Evolutionary conservation across 1,140 invertebrate species (phyloP).

Genomic region (Sarcophaga bullata): DNA sequence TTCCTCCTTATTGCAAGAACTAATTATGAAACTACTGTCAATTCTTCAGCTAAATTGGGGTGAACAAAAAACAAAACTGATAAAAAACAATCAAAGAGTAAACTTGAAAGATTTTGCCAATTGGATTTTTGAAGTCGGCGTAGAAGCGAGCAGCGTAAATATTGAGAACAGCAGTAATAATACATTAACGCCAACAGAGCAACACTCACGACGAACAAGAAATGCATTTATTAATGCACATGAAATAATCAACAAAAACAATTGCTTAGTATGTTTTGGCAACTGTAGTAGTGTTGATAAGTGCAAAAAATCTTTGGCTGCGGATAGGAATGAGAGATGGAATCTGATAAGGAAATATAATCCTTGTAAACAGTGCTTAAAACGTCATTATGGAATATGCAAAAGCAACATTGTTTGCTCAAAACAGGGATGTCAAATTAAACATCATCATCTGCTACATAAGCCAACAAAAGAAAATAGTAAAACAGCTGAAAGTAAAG

Average conservation of each 20-base stretch:
- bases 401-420: neutral
- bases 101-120: neutral
- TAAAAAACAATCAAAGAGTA: neutral
- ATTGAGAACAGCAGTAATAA: neutral
- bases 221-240: neutral
- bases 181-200: neutral
- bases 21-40: neutral
- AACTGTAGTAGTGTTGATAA: neutral
- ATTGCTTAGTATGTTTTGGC: neutral
- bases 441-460: neutral
- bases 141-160: slow-evolving; percentile 7
- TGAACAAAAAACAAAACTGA: neutral
- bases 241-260: neutral
- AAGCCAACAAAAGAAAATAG: neutral
- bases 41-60: neutral
- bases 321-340: slow-evolving; percentile 4
- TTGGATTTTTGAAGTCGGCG: neutral
- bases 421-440: neutral
- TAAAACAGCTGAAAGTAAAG: neutral
- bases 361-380: too few species aligned
- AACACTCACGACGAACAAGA: neutral
- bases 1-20: neutral
- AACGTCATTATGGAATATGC: neutral
- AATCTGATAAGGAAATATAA: neutral
- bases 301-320: neutral